These are phyloP conservation scores for Thaumatotibia leucotreta DNA, from an alignment of 1,140 invertebrate species.

Conservation along the genomic window DNA sequence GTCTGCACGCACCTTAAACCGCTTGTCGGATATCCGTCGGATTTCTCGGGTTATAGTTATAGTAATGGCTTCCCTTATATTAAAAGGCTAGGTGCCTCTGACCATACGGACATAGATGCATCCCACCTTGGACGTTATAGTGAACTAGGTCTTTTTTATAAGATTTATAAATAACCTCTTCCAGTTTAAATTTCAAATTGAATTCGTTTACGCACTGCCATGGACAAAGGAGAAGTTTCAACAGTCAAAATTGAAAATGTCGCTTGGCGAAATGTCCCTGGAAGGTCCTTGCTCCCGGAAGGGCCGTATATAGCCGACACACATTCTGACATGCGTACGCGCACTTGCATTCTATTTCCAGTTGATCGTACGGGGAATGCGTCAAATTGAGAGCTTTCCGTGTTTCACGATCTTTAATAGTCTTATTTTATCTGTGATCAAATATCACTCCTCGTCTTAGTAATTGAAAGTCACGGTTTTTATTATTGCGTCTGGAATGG, in stretches of 20 bases:
- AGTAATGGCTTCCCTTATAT: no score
- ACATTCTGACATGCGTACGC: neutral
- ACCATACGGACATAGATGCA: no score
- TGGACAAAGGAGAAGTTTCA: neutral
- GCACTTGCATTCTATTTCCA: neutral
- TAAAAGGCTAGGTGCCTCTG: no score
- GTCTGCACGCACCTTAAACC: no score
- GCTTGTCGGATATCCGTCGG: no score
- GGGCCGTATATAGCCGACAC: conserved; percentile 17
- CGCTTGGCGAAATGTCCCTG: conserved; percentile 18
- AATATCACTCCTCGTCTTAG: no score
- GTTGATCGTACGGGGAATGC: neutral
- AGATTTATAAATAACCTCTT: no score
- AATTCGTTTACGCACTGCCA: neutral
- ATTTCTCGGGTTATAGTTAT: no score
- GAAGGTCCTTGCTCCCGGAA: conserved; percentile 31
- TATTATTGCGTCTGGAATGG: no score
- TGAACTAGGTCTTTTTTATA: no score
- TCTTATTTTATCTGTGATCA: neutral
- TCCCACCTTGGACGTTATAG: no score
- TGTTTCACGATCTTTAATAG: neutral
- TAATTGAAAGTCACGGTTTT: no score
- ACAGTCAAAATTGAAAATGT: neutral
- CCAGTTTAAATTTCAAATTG: neutral
- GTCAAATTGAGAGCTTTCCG: neutral